Conservation (phyloP, 1,140 invertebrate species). For the Eufriesea mexicana region DNA sequence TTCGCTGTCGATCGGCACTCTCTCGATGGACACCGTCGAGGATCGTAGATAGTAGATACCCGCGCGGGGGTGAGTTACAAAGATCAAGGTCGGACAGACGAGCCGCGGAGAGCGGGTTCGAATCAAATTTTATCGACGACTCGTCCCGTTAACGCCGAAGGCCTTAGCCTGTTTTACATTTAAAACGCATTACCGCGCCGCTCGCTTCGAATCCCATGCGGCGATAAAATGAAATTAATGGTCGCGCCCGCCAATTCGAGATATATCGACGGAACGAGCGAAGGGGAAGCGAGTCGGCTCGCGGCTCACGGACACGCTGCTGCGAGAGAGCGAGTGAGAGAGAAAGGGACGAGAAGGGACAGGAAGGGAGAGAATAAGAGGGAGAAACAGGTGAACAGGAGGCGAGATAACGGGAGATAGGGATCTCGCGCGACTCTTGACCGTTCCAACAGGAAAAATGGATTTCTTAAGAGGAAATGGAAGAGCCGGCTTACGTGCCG, state of each 20-base stretch:
- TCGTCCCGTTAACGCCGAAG: slow-evolving; percentile 76
- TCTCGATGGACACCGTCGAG: slow-evolving; percentile 17
- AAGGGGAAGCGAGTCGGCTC: not conserved
- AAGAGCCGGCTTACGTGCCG: not conserved
- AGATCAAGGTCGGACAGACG: slow-evolving; percentile 39
- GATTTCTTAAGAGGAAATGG: slow-evolving; percentile 42
- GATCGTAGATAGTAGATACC: not conserved
- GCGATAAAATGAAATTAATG: slow-evolving; percentile 83
- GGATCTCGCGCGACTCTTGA: slow-evolving; percentile 40
- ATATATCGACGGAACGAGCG: slow-evolving; percentile 74
- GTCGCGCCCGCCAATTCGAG: slow-evolving; percentile 77
- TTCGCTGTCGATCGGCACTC: slow-evolving; percentile 9
- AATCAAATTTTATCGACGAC: slow-evolving; percentile 80
- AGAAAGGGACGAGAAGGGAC: not conserved
- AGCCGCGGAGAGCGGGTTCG: slow-evolving; percentile 59
- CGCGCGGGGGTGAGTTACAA: slow-evolving; percentile 2
- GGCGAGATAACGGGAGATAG: slow-evolving; percentile 55
- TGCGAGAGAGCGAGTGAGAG: not conserved
- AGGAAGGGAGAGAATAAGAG: slow-evolving; percentile 10
- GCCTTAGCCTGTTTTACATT: slow-evolving; percentile 82
- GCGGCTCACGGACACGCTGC: not conserved
- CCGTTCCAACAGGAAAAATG: slow-evolving; percentile 50
- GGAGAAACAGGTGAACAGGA: slow-evolving; percentile 47
- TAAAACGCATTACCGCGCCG: slow-evolving; percentile 81
- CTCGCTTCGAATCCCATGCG: slow-evolving; percentile 75